phyloP scores from a whole-genome alignment of 1,140 invertebrate species.

The Caenorhabditis brenneri region DNA sequence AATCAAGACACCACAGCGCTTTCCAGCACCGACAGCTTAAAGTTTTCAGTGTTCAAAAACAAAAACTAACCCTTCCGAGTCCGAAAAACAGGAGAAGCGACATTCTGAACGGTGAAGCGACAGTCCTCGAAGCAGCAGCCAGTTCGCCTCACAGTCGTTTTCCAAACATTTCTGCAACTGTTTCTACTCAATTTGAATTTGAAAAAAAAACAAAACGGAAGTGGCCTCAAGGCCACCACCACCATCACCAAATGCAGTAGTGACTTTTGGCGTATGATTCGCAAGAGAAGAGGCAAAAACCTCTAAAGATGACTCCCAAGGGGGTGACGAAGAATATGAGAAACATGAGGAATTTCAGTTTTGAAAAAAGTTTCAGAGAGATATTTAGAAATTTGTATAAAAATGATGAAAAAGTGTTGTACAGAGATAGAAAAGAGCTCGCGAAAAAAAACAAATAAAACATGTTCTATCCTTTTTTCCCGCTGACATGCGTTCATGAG shows the following conservation, averaged over 20 bases:
- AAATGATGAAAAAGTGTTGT: neutral
- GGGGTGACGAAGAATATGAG: neutral
- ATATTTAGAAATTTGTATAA: no score
- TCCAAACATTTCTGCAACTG: neutral
- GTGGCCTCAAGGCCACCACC: neutral
- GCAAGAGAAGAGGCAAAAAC: neutral
- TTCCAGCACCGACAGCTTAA: no score
- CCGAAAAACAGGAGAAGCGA: conserved; percentile 29
- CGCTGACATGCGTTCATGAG: neutral
- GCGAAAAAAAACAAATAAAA: neutral
- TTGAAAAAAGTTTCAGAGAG: no score
- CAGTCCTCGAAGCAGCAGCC: neutral
- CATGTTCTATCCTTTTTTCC: no score
- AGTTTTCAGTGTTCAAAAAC: neutral
- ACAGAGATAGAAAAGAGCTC: neutral
- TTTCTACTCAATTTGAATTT: no score
- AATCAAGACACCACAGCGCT: no score
- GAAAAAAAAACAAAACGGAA: neutral
- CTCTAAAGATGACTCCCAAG: conserved; percentile 15
- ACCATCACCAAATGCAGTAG: conserved; percentile 14
- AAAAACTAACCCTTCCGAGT: neutral
- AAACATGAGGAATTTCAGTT: neutral
- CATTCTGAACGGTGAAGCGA: conserved; percentile 7
- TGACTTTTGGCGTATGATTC: conserved; percentile 39
- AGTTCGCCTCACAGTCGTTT: neutral